These are phyloP conservation scores for Tretioscincus oriximinensis DNA, from an alignment of 2,113 vertebrate species.

Conservation along the genomic window DNA sequence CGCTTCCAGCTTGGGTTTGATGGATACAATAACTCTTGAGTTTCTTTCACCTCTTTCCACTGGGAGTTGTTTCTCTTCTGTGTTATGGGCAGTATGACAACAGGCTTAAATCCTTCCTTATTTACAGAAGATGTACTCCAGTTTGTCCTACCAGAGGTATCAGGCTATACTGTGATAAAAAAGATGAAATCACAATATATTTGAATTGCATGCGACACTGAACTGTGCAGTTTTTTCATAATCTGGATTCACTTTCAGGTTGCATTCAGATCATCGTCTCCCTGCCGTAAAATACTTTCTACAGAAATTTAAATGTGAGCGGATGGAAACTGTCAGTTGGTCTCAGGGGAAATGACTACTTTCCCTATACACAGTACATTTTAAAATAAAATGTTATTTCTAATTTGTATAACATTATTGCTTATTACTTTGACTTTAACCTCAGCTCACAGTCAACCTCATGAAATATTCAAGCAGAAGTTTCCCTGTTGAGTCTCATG, in stretches of 20 bases:
- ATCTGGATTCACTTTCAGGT: background rate
- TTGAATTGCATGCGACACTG: background rate
- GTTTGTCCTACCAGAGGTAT: too few relatives aligned
- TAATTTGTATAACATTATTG: background rate
- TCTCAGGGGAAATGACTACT: background rate
- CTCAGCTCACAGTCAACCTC: background rate
- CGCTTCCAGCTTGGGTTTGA: too few relatives aligned
- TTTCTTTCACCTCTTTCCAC: too few relatives aligned
- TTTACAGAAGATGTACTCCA: too few relatives aligned
- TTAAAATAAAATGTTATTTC: background rate
- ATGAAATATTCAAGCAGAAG: slow-evolving; percentile 8
- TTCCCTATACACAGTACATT: background rate
- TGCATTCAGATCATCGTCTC: background rate
- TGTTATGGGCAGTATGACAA: too few relatives aligned
- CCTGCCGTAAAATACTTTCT: background rate
- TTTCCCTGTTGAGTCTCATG: background rate
- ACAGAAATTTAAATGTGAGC: background rate
- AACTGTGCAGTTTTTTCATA: background rate
- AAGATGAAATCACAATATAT: background rate
- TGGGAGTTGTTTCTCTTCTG: too few relatives aligned
- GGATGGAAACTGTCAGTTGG: background rate
- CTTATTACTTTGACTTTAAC: background rate
- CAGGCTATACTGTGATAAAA: too few relatives aligned
- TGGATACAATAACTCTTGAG: too few relatives aligned
- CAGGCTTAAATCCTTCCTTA: too few relatives aligned